A percentile compares a stretch with the other conserved stretches of the same genome.
Conservation (phyloP, 1,140 invertebrate genomes). For the Venturia canescens region DNA sequence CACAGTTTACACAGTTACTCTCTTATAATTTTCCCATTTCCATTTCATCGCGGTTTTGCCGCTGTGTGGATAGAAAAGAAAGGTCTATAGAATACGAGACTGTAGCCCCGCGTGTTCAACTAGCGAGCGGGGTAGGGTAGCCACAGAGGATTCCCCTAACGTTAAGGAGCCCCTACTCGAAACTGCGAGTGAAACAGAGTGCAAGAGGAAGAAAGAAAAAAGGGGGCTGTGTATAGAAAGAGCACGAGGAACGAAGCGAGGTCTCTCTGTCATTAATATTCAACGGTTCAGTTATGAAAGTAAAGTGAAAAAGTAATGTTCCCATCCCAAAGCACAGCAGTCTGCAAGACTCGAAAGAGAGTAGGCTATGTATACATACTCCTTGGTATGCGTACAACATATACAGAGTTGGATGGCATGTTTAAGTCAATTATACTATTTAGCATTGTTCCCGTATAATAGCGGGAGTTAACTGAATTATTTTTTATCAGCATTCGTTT, state of each 20-base stretch:
- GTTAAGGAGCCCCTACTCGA: conserved; percentile 64
- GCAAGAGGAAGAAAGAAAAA: conserved; percentile 24
- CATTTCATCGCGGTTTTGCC: conserved; percentile 62
- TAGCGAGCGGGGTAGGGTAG: background rate
- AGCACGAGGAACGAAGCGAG: background rate
- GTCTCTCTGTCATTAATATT: conserved; percentile 73
- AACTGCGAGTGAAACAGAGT: conserved; percentile 29
- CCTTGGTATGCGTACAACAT: background rate
- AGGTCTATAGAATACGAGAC: conserved; percentile 26
- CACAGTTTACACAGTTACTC: conserved; percentile 70
- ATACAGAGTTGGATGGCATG: conserved; percentile 58
- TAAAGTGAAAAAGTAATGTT: conserved; percentile 75
- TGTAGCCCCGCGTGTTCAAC: background rate
- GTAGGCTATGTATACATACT: background rate
- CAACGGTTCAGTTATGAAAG: conserved; percentile 75
- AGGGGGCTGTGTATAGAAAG: conserved; percentile 28
- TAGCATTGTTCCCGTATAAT: conserved; percentile 70
- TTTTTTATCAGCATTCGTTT: conserved; percentile 55
- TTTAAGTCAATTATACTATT: conserved; percentile 74
- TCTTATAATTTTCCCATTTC: conserved; percentile 74
- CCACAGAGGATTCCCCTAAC: conserved; percentile 52
- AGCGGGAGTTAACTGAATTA: conserved; percentile 66
- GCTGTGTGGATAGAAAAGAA: conserved; percentile 18
- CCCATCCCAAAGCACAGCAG: conserved; percentile 33
- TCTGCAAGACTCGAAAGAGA: conserved; percentile 17